phyloP scores from a whole-genome alignment of 2,888 invertebrate species.

The Sinopyrophorus schimmeli region DNA sequence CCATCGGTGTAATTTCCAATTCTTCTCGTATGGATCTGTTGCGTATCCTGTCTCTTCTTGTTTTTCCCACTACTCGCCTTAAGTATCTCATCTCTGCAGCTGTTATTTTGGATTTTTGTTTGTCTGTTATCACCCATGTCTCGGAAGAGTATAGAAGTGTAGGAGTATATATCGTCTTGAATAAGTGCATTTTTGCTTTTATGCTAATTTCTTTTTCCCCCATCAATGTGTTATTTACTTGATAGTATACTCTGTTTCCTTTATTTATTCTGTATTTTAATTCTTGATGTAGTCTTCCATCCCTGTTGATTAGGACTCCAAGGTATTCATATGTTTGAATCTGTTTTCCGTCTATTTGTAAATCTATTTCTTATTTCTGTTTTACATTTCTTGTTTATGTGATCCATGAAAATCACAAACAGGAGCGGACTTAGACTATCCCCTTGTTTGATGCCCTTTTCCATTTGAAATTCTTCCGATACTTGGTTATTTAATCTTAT shows the following conservation, averaged over 20 bases:
- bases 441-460: too few species aligned
- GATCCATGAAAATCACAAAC: too few species aligned
- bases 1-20: background rate
- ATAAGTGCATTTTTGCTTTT: constrained; percentile 2
- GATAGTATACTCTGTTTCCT: background rate
- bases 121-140: constrained; percentile 1
- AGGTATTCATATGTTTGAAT: background rate
- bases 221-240: constrained; percentile 1
- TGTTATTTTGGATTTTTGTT: constrained; percentile 5
- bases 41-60: background rate
- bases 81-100: constrained; percentile 5
- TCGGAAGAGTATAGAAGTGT: background rate
- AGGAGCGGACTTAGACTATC: too few species aligned
- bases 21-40: background rate
- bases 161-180: background rate
- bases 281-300: too few species aligned
- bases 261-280: constrained; percentile 4
- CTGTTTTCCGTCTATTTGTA: background rate
- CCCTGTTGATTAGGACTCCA: background rate
- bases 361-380: background rate
- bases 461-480: too few species aligned
- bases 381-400: background rate
- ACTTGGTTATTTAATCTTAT: too few species aligned
- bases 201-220: background rate
- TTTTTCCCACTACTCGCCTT: background rate